Evolutionary conservation across 2,797 vertebrate species (phyloP).

Genomic region (Apogon talboti): DNA sequence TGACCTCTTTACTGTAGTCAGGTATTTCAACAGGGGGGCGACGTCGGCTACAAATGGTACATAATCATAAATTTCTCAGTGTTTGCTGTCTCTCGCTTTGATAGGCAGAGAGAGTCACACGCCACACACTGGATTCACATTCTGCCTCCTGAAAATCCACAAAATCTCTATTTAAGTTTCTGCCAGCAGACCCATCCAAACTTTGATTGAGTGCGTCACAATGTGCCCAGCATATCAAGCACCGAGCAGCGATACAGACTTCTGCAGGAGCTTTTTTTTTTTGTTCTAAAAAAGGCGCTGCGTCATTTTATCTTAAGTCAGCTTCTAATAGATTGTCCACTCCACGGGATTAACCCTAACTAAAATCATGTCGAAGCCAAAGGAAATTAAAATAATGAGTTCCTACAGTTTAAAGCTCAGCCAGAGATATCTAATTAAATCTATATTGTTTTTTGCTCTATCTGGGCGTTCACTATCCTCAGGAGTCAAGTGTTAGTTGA

Average conservation of each 20-base stretch:
- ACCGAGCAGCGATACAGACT: constrained; percentile 40
- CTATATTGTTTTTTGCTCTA: constrained; percentile 56
- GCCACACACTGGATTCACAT: constrained; percentile 59
- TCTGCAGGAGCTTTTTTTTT: constrained; percentile 41
- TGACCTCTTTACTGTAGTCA: constrained; percentile 66
- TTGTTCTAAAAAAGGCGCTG: constrained; percentile 13
- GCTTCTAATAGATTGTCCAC: constrained; percentile 60
- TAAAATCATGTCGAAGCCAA: constrained; percentile 52
- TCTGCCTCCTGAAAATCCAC: constrained; percentile 69
- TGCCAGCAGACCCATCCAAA: constrained; percentile 69
- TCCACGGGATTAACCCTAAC: constrained; percentile 55
- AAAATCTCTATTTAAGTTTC: constrained; percentile 72
- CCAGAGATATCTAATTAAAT: constrained; percentile 69
- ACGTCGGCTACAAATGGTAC: constrained; percentile 50
- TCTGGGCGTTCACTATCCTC: constrained; percentile 53
- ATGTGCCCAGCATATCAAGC: constrained; percentile 72
- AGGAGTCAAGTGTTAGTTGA: constrained; percentile 46
- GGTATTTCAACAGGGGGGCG: constrained; percentile 32
- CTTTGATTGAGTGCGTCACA: constrained; percentile 72
- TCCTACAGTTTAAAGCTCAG: constrained; percentile 51
- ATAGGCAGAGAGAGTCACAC: constrained; percentile 50
- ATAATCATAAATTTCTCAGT: constrained; percentile 68
- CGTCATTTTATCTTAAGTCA: constrained; percentile 55
- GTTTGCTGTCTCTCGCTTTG: constrained; percentile 52
- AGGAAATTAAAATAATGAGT: constrained; percentile 70